Conservation (phyloP, 1,140 invertebrate species). For the Riptortus pedestris region DNA sequence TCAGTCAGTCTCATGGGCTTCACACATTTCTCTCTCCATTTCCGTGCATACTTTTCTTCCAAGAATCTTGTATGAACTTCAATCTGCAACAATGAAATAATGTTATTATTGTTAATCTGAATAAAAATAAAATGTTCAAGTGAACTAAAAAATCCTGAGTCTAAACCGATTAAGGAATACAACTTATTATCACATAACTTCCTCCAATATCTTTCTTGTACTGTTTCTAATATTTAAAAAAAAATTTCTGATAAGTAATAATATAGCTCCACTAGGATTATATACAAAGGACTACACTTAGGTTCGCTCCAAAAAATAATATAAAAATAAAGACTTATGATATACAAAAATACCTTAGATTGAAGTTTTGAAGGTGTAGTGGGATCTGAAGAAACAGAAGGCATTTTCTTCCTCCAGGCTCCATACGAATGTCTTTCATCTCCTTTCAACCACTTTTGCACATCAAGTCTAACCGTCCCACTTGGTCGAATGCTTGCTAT, state of each 20-base stretch:
- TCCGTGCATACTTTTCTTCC: conserved; percentile 63
- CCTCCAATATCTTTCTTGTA: too few relatives aligned
- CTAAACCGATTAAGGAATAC: too few relatives aligned
- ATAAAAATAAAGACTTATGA: too few relatives aligned
- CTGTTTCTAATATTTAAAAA: too few relatives aligned
- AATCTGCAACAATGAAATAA: too few relatives aligned
- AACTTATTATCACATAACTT: too few relatives aligned
- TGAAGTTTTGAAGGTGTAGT: conserved; percentile 21
- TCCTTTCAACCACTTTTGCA: conserved; percentile 63
- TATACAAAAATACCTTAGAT: conserved; percentile 31
- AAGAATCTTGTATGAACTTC: conserved; percentile 43
- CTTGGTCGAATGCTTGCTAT: conserved; percentile 42
- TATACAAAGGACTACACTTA: too few relatives aligned
- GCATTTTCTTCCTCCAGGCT: conserved; percentile 55
- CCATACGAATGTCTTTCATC: conserved; percentile 59
- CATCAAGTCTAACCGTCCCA: conserved; percentile 57
- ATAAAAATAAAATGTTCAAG: not conserved
- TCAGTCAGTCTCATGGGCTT: conserved; percentile 44
- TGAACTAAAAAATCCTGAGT: too few relatives aligned
- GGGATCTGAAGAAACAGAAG: conserved; percentile 36
- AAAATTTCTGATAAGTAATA: too few relatives aligned
- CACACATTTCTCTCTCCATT: conserved; percentile 44
- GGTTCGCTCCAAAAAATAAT: too few relatives aligned
- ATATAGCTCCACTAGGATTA: too few relatives aligned
- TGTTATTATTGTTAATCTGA: too few relatives aligned